A percentile compares a stretch with the other conserved stretches of the same genome.
Conservation (phyloP, 2,113 vertebrate species). For the Malurus melanocephalus region DNA sequence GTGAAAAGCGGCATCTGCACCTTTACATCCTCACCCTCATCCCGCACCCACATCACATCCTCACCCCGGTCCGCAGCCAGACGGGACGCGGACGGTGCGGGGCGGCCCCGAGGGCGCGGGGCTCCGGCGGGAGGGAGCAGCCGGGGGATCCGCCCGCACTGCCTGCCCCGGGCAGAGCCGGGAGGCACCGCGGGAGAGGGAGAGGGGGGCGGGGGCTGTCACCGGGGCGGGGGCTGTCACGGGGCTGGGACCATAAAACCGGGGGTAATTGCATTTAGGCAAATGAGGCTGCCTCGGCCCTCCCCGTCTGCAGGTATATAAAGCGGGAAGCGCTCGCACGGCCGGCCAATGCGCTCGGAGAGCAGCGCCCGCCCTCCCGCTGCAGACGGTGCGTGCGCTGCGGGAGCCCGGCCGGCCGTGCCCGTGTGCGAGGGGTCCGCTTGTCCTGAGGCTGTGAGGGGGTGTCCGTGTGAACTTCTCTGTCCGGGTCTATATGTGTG, state of each 20-base stretch:
- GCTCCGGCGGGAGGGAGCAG: no score
- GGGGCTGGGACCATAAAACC: conserved; percentile 55
- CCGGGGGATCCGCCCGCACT: no score
- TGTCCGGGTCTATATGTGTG: fast-evolving
- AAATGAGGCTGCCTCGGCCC: conserved; percentile 55
- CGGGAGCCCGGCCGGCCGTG: background rate
- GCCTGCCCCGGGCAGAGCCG: background rate
- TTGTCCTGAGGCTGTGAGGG: background rate
- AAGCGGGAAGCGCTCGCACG: conserved; percentile 21
- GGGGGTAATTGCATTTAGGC: conserved; percentile 65
- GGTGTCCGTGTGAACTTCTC: background rate
- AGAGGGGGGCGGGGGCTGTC: conserved; percentile 22
- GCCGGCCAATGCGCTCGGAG: conserved; percentile 20
- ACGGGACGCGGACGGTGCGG: background rate
- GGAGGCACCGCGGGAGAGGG: background rate
- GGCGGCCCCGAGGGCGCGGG: background rate
- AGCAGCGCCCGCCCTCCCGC: background rate
- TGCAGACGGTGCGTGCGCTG: conserved; percentile 32
- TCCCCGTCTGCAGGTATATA: conserved; percentile 70
- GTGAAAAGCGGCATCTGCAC: background rate
- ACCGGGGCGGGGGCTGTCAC: conserved; percentile 2
- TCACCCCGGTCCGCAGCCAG: background rate
- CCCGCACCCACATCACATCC: background rate
- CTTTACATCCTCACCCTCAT: background rate
- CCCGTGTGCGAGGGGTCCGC: background rate